Percentiles rank a stretch among this genome's conserved stretches.
These are phyloP conservation scores for Poicephalus meyeri DNA, from an alignment of 2,113 vertebrate species.

Conservation along the genomic window DNA sequence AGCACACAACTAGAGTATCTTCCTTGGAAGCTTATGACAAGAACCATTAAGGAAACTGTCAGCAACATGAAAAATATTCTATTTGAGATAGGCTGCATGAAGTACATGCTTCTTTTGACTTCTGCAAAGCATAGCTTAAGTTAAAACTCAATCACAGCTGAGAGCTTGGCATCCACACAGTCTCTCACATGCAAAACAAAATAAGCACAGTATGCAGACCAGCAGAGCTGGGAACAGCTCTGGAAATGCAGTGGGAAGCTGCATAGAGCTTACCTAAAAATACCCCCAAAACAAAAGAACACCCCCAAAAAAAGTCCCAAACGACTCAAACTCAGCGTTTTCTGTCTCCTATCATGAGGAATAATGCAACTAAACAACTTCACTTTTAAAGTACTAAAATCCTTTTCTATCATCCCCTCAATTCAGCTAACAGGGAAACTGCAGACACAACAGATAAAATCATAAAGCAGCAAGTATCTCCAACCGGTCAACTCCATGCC, in stretches of 20 bases:
- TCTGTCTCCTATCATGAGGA: background rate
- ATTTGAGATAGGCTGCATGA: background rate
- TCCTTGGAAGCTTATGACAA: background rate
- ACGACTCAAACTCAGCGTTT: background rate
- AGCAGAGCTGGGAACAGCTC: background rate
- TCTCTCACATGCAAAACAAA: background rate
- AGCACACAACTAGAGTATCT: background rate
- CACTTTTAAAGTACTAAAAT: background rate
- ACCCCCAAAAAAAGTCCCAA: background rate
- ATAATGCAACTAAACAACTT: background rate
- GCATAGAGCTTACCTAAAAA: background rate
- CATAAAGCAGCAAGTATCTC: accelerated
- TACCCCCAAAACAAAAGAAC: background rate
- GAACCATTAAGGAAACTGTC: background rate
- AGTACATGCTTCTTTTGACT: background rate
- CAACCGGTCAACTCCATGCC: background rate
- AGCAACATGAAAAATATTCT: background rate
- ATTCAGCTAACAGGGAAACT: background rate
- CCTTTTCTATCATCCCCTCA: background rate
- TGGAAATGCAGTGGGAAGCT: background rate
- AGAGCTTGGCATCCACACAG: background rate
- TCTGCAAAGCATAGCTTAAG: background rate
- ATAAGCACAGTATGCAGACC: accelerated
- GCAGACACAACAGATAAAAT: background rate
- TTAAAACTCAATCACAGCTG: background rate